Base-by-base conservation (phyloP, 2,797 vertebrate genomes). In the Gymnodraco acuticeps region DNA sequence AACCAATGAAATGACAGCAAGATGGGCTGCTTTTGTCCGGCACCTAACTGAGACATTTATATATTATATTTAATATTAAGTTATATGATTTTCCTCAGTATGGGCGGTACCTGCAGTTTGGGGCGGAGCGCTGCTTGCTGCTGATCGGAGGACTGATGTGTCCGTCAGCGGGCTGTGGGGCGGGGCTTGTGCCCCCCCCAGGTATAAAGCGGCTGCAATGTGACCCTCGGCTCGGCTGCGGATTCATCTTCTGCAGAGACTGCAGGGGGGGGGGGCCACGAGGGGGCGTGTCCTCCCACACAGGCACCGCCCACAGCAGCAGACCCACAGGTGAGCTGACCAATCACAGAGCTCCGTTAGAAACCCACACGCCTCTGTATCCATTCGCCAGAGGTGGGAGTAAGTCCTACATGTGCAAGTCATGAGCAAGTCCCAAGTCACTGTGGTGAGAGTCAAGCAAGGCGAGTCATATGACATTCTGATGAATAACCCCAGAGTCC, bases 131-230 rank as follows among this genome's bases (percentile, higher is more conserved):
- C 54, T 98, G 94, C 0, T 90, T 99, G 81, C 93, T 97, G 75
- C 91, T 82, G 83, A 95, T 93, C 88, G 97, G 97, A 1, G 97
- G 97, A 1, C 91, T 97, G 66, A 85, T 98, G 83, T 99, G 97
- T 83, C 97, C 97, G 0, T 91, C 92, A 11, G 94, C 96, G 0
- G 95, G 95, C 85, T 98, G 97, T 6, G 97, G 97, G 55, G 96
- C 96, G 0, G 97, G 97, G 17, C 94, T 99, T 43, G 90, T 98
- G 16, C 96, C 96, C 0, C 14, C 74, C 13, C 95, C 94, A 0
- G 90, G 80, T 14, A 59, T 70, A 72, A 94, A 94, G 77, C 94
- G 87, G 78, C 93, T 98, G 72, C 53, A 89, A 11, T 99, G 97
- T 14, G 95, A 96, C 27, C 67, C 27, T 0, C 91, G 88, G 42